Percentiles rank a stretch among this genome's conserved stretches.
phyloP scores from a whole-genome alignment of 2,113 vertebrate species.

The Egretta garzetta region DNA sequence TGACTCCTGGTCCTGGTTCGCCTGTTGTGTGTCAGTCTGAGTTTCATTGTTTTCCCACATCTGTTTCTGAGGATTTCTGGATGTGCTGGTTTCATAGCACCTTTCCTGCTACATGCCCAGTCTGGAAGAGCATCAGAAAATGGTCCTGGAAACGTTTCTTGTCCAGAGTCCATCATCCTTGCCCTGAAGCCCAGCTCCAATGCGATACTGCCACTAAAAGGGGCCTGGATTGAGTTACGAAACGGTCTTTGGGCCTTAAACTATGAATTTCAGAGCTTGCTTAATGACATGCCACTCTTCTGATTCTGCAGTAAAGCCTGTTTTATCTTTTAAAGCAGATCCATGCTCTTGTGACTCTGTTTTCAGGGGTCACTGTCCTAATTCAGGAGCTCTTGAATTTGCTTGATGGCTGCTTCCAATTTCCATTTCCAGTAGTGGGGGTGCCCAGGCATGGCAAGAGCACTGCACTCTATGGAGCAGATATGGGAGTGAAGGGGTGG shows the following conservation, averaged over 20 bases:
- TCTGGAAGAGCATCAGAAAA: not conserved
- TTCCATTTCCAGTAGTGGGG: not conserved
- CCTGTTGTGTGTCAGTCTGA: not conserved
- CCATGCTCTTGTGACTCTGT: not conserved
- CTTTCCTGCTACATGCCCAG: not conserved
- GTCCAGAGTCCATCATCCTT: not conserved
- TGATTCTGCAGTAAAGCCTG: not conserved
- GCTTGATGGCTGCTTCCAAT: not conserved
- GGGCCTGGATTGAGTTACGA: not conserved
- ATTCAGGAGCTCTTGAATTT: not conserved
- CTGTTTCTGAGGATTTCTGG: not conserved
- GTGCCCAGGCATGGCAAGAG: not conserved
- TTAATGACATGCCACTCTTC: not conserved
- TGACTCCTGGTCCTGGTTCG: not conserved
- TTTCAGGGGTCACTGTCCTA: not conserved
- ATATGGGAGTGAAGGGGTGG: rapidly evolving
- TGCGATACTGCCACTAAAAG: not conserved
- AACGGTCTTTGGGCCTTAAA: not conserved
- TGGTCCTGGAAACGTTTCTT: not conserved
- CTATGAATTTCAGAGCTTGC: not conserved
- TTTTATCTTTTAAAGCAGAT: not conserved
- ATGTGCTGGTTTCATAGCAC: not conserved
- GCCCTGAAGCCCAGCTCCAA: not conserved
- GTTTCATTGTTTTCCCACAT: not conserved
- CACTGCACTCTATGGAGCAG: not conserved